Evolutionary conservation across 2,113 vertebrate genomes (phyloP), one percentile per base, ranked within the genome.

Genomic region (Corythaeola cristata): DNA sequence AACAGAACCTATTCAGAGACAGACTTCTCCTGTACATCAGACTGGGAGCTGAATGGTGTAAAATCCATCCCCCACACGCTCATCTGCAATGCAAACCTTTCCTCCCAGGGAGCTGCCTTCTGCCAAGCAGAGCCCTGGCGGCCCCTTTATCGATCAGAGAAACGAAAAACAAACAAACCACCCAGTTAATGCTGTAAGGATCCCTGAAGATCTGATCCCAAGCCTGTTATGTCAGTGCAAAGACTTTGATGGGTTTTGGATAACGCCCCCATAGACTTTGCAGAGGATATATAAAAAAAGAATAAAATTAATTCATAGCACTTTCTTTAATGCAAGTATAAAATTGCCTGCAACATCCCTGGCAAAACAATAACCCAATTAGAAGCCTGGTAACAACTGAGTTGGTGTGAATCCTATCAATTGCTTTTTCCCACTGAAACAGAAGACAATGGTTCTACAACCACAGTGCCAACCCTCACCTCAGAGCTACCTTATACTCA

Each of bases 151-250:
- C 2, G 73, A 97, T 85, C 83, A 62, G 69, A 89, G 41, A 52
- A 81, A 62, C 33, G 74, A 88, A 91, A 97, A 90, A 66, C 84
- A 97, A 97, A 86, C 62, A n/a, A 92, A 66, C 63, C 24, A 1
- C 76, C 91, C 62, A 76, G 74, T 80, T 39, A 55, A 79, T 67
- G 93, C 87, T 92, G 17, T 8, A 15, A 94, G 30, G 47, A 79
- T 88, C 91, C 93, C 89, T 69, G 45, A 79, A 79, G 97, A 87
- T 39, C 52, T 20, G 52, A 60, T 55, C 82, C 56, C 44, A 71
- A 37, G 41, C 41, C 89, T 58, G 74, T 72, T 78, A 75, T 35
- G 74, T 47, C 74, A 79, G 62, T 27, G 37, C 41, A 85, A 76
- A 76, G 87, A 67, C 60, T 89, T 88, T 89, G 94, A 91, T 63